Evolutionary conservation across 2,888 invertebrate species (phyloP).

Genomic region (Drosophila testacea): DNA sequence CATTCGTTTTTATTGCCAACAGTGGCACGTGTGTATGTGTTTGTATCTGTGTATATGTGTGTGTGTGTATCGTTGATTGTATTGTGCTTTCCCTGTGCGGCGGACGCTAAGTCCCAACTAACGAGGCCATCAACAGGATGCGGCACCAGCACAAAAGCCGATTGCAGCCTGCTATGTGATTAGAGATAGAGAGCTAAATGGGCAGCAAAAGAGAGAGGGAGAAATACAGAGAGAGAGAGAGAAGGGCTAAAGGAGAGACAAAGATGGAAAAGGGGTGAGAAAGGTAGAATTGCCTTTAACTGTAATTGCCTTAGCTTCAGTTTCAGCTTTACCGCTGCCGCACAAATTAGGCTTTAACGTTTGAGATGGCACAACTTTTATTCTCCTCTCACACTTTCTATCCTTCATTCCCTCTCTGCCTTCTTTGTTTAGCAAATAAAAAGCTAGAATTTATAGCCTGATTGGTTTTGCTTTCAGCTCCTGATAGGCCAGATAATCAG

Average conservation of each 20-base stretch:
- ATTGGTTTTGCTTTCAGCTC: slow-evolving; percentile 10
- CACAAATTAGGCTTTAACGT: slow-evolving; percentile 75
- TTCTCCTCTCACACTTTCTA: neutral
- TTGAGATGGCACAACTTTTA: slow-evolving; percentile 22
- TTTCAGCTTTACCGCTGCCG: slow-evolving; percentile 13
- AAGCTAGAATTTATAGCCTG: slow-evolving; percentile 11
- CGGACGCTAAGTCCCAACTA: slow-evolving; percentile 72
- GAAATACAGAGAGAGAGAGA: neutral
- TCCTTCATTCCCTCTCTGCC: neutral
- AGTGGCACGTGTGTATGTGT: slow-evolving; percentile 28
- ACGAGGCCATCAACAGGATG: slow-evolving; percentile 80
- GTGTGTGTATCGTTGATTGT: slow-evolving; percentile 62
- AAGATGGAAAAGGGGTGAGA: neutral
- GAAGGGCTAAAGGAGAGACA: slow-evolving; percentile 1
- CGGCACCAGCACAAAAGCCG: slow-evolving; percentile 72
- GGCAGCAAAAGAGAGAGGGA: neutral
- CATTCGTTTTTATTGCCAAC: slow-evolving; percentile 72
- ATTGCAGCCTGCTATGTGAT: slow-evolving; percentile 76
- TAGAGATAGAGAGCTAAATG: slow-evolving; percentile 48
- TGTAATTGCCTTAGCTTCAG: slow-evolving; percentile 68
- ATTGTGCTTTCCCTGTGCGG: slow-evolving; percentile 54
- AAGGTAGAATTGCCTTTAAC: slow-evolving; percentile 63
- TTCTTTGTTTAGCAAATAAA: slow-evolving; percentile 11
- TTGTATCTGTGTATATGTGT: slow-evolving; percentile 31
- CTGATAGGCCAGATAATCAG: slow-evolving; percentile 24